These are phyloP conservation scores for Eristalis intricaria DNA, from an alignment of 2,888 invertebrate genomes.

Conservation along the genomic window DNA sequence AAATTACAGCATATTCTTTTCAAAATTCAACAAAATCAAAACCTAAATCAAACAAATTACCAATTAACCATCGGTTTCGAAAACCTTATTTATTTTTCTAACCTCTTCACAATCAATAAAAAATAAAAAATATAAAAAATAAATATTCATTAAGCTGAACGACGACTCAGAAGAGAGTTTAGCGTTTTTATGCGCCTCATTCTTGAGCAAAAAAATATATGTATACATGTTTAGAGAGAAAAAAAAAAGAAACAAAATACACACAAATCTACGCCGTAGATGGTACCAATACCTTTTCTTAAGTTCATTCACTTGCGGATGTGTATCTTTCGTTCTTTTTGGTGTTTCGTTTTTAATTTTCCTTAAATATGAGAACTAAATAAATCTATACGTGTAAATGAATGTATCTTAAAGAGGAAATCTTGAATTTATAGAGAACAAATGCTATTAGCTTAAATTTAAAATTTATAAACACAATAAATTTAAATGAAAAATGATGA, in stretches of 20 bases:
- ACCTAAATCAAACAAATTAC: background rate
- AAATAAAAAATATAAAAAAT: background rate
- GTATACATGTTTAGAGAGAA: background rate
- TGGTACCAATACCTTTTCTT: background rate
- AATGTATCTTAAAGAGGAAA: background rate
- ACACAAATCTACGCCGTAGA: background rate
- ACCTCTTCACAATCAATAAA: constrained; percentile 2
- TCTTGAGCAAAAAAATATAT: too few species aligned
- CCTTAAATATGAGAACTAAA: background rate
- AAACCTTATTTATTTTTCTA: constrained; percentile 53
- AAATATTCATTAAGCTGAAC: constrained; percentile 30
- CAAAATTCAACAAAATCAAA: constrained; percentile 6
- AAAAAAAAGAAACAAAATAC: background rate
- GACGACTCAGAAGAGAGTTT: background rate
- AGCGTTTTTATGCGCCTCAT: too few species aligned
- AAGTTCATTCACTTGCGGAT: background rate
- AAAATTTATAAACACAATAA: constrained; percentile 13
- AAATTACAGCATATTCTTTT: background rate
- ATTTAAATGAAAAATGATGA: constrained; percentile 1
- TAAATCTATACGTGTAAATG: background rate
- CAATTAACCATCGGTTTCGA: constrained; percentile 54
- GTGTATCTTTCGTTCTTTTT: background rate
- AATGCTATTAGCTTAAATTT: background rate
- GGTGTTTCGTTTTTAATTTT: background rate
- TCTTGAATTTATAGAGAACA: background rate